Percentiles rank a stretch among this genome's conserved stretches.
phyloP scores from a whole-genome alignment of 2,113 vertebrate genomes.

The Amphiprion percula region DNA sequence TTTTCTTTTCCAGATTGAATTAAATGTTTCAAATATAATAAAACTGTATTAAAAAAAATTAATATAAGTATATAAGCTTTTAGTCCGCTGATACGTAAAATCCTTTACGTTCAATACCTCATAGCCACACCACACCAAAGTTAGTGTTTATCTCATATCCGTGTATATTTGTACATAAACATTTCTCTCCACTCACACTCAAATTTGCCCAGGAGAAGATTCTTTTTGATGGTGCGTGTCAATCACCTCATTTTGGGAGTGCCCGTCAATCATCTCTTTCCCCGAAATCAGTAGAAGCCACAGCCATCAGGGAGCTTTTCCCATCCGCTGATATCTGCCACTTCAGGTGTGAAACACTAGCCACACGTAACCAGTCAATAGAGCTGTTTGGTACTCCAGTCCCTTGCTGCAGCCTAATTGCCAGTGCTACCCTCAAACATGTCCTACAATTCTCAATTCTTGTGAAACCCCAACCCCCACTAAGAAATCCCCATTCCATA shows the following conservation, averaged over 20 bases:
- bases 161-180: constrained; percentile 26
- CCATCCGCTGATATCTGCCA: constrained; percentile 71
- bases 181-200: constrained; percentile 43
- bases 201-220: constrained; percentile 71
- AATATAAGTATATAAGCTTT: neutral
- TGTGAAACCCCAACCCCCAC: constrained; percentile 22
- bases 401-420: constrained; percentile 81
- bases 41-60: neutral
- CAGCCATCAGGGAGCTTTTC: constrained; percentile 72
- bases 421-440: constrained; percentile 65
- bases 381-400: constrained; percentile 66
- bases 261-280: constrained; percentile 77
- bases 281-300: constrained; percentile 66
- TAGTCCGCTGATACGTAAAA: neutral
- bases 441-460: constrained; percentile 65
- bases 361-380: constrained; percentile 72
- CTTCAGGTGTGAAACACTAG: constrained; percentile 71
- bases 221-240: constrained; percentile 75
- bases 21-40: neutral
- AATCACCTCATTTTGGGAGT: constrained; percentile 73
- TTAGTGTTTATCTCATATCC: neutral
- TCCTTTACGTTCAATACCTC: constrained; percentile 13
- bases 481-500: constrained; percentile 72
- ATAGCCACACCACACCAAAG: constrained; percentile 3
- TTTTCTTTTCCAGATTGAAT: neutral